Percentiles rank a stretch among this genome's conserved stretches.
Conservation (phyloP, 2,888 invertebrate species). For the Gonocerus acuteangulatus region DNA sequence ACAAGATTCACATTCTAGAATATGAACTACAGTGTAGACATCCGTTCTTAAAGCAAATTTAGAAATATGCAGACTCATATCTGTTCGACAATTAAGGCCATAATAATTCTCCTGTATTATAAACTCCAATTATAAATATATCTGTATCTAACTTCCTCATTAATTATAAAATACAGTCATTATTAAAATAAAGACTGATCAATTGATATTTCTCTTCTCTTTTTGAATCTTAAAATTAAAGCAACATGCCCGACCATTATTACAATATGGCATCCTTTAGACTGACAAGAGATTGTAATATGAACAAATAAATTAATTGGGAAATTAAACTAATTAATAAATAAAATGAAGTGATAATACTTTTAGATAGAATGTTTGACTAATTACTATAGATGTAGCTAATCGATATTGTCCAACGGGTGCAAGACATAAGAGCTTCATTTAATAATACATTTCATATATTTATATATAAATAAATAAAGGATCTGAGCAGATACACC, state of each 20-base stretch:
- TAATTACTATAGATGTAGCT: not conserved
- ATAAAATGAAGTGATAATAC: too few species aligned
- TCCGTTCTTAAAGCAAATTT: conserved; percentile 9
- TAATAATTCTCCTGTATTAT: conserved; percentile 12
- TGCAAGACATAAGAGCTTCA: conserved; percentile 6
- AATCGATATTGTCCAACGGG: conserved; percentile 1
- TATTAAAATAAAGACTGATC: not conserved
- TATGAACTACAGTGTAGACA: conserved; percentile 14
- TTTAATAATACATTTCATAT: conserved; percentile 14
- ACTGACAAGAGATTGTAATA: not conserved
- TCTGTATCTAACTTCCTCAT: conserved; percentile 1
- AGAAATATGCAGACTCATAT: conserved; percentile 22
- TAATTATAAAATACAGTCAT: conserved; percentile 19
- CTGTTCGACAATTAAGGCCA: conserved; percentile 21
- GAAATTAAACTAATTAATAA: too few species aligned
- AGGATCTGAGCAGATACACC: conserved; percentile 16
- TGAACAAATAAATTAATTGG: not conserved
- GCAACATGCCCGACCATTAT: not conserved
- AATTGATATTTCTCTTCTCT: not conserved
- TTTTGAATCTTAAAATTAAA: not conserved
- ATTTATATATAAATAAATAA: conserved; percentile 22
- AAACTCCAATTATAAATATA: conserved; percentile 7
- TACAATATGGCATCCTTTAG: not conserved
- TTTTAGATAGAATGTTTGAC: too few species aligned
- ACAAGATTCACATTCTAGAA: conserved; percentile 9